Percentiles rank a stretch among this genome's conserved stretches.
phyloP scores from a whole-genome alignment of 1,140 invertebrate genomes.

The Cataglyphis hispanica region DNA sequence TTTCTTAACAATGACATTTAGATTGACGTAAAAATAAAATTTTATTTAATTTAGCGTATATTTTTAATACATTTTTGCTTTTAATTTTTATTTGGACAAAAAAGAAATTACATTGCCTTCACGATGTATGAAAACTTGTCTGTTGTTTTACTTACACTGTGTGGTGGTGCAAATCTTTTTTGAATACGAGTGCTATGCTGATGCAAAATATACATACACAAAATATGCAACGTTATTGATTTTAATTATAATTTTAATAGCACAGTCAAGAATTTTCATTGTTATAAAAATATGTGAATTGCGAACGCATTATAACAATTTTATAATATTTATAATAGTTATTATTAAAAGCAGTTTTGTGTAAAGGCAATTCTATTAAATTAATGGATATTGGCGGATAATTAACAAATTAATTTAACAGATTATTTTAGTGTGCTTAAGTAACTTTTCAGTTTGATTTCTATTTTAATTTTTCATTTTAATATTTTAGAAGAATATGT shows the following conservation, averaged over 20 bases:
- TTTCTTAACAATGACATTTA: slow-evolving; percentile 21
- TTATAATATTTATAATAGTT: not conserved
- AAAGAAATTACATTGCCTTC: not conserved
- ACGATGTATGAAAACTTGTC: not conserved
- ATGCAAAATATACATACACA: not conserved
- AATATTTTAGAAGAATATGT: not conserved
- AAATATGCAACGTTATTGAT: not conserved
- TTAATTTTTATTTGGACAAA: not conserved
- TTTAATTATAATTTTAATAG: not conserved
- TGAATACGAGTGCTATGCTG: not conserved
- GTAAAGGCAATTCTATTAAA: not conserved
- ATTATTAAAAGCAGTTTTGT: not conserved
- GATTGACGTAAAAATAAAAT: not conserved
- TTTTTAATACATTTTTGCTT: not conserved
- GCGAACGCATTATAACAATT: not conserved
- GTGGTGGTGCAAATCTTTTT: not conserved
- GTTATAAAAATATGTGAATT: not conserved
- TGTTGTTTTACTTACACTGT: not conserved
- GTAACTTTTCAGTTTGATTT: not conserved
- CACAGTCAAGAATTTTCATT: not conserved
- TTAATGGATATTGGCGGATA: not conserved
- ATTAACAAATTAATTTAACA: not conserved
- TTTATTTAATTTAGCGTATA: slow-evolving; percentile 7
- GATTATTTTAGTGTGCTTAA: not conserved
- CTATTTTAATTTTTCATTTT: not conserved